Evolutionary conservation across 2,888 invertebrate species (phyloP).

Genomic region (Cheilosia pagana): DNA sequence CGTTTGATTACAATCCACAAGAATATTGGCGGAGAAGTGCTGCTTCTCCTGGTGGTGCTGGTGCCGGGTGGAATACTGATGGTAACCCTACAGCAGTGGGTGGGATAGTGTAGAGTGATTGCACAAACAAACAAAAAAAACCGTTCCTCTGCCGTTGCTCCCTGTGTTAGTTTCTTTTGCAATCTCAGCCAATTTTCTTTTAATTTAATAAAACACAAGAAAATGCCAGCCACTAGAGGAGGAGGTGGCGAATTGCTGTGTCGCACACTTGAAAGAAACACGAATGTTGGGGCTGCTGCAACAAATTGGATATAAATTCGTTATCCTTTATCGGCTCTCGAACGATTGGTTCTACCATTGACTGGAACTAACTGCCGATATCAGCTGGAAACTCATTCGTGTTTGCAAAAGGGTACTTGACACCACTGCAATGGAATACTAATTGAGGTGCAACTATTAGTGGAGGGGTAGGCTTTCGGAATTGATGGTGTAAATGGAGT

Average conservation of each 20-base stretch:
- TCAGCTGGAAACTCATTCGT: conserved; percentile 55
- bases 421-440: conserved; percentile 46
- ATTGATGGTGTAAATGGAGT: not conserved
- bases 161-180: conserved; percentile 53
- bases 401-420: not conserved
- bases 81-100: not conserved
- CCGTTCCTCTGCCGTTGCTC: conserved; percentile 30
- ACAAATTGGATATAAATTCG: conserved; percentile 74
- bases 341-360: conserved; percentile 25
- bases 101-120: conserved; percentile 42
- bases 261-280: conserved; percentile 55
- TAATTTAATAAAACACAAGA: conserved; percentile 73
- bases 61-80: not conserved
- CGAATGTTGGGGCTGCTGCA: conserved; percentile 40
- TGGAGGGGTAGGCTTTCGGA: not conserved
- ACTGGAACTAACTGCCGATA: conserved; percentile 54
- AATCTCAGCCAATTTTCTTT: conserved; percentile 75
- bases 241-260: conserved; percentile 31
- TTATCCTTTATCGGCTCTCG: conserved; percentile 60
- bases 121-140: conserved; percentile 64
- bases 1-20: conserved; percentile 66
- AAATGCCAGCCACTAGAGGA: conserved; percentile 45
- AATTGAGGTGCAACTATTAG: conserved; percentile 12
- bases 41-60: not conserved
- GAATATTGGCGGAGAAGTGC: conserved; percentile 41